A percentile compares a stretch with the other conserved stretches of the same genome.
Conservation (phyloP, 2,113 vertebrate genomes). For the Stictonetta naevosa region DNA sequence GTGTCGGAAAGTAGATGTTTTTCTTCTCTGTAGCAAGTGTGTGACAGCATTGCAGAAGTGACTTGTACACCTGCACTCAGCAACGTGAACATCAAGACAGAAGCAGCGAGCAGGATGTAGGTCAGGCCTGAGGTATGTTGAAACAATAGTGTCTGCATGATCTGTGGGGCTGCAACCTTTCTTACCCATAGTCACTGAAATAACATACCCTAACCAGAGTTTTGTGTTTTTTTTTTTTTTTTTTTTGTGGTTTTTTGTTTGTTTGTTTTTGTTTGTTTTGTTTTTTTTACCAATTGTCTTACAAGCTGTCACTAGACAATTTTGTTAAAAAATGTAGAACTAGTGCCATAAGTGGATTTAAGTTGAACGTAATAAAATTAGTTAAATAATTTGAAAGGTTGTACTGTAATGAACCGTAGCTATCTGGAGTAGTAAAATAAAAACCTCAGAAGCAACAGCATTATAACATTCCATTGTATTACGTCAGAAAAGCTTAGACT, state of each 20-base stretch:
- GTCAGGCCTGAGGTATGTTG: background rate
- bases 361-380: background rate
- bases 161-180: background rate
- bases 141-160: background rate
- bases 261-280: no score
- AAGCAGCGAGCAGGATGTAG: background rate
- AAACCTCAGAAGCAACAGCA: background rate
- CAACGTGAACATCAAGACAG: background rate
- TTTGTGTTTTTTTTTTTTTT: background rate
- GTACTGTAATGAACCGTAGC: background rate
- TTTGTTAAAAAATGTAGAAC: background rate
- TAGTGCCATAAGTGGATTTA: background rate
- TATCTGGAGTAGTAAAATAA: background rate
- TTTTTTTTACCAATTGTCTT: background rate
- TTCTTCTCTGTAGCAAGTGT: background rate
- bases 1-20: background rate
- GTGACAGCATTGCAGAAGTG: background rate
- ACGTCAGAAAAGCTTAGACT: background rate
- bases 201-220: background rate
- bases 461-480: background rate
- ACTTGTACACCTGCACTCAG: accelerated
- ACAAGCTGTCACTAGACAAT: background rate
- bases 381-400: background rate
- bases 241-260: no score
- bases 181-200: background rate